Base-by-base conservation (phyloP, 2,888 invertebrate species). In the Caenorhabditis angaria region DNA sequence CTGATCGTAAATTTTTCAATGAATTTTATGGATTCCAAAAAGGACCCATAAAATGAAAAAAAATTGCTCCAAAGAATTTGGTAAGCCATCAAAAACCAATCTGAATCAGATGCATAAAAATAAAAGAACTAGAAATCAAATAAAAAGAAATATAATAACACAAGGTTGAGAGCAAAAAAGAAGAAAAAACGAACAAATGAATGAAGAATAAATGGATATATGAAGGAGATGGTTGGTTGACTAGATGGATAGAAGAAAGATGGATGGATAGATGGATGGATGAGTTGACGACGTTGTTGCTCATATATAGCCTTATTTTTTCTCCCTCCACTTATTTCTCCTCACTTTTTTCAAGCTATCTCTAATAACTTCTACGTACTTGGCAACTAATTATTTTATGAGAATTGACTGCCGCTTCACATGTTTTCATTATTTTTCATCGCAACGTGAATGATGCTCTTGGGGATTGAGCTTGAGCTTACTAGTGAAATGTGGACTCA, bases 201-300 rank as follows among this genome's bases (percentile, higher is more conserved):
- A 41, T 41, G 41, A 41, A 41, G 41, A 14, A 41, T 41, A 41
- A 41, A 41, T 41, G 41, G 41, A 41, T 41, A 41, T 41, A 41
- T 41, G 18, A n/a, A n/a, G n/a, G 41, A 41, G 41, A 41, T 41
- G 41, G 41, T 41, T 41, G 41, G 41, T 41, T 41, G 41, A 41
- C 10, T 41, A 41, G 41, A 41, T 41, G 41, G 18, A 41, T 41
- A 18, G 41, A 41, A 41, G 41, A 41, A 18, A 18, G 18, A 41
- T 41, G 41, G 41, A 41, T 41, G 18, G 41, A 41, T 41, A 18
- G 41, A 41, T 41, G 41, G 41, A 41, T 41, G 41, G 41, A 41
- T 41, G 41, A 41, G 41, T 41, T 41, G 41, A 41, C 41, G 41
- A 41, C 41, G 18, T 41, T 18, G 41, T 41, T 41, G 41, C 41